Conservation (phyloP, 2,888 invertebrate species). For the Drosophila paucipuncta region DNA sequence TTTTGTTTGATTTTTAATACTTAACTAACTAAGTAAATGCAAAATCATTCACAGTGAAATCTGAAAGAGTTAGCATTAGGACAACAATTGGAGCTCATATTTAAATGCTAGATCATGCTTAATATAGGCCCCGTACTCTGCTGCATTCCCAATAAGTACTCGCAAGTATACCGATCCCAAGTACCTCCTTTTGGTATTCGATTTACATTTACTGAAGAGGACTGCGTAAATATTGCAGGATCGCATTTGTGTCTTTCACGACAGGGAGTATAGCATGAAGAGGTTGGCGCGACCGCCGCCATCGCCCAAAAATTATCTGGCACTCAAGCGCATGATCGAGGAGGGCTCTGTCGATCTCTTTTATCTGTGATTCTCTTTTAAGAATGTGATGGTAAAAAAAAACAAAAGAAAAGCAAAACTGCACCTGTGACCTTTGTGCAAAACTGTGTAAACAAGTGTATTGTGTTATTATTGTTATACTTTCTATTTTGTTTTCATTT, state of each 20-base stretch:
- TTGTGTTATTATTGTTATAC: slow-evolving; percentile 18
- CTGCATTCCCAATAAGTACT: slow-evolving; percentile 1
- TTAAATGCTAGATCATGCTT: slow-evolving; percentile 32
- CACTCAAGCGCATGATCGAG: slow-evolving; percentile 83
- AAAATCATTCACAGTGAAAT: slow-evolving; percentile 21
- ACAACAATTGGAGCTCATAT: slow-evolving; percentile 17
- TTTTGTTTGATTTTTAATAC: background rate
- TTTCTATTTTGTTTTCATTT: slow-evolving; percentile 29
- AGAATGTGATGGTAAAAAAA: slow-evolving; percentile 15
- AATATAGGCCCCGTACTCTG: slow-evolving; percentile 29
- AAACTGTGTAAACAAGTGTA: slow-evolving; percentile 26
- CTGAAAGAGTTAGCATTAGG: slow-evolving; percentile 7
- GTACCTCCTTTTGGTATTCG: slow-evolving; percentile 19
- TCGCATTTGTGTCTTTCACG: slow-evolving; percentile 82
- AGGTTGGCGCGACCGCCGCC: slow-evolving; percentile 82
- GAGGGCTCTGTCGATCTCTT: slow-evolving; percentile 79
- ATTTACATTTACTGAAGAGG: slow-evolving; percentile 22
- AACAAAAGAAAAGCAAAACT: background rate
- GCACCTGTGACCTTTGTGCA: slow-evolving; percentile 42
- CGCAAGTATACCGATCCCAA: slow-evolving; percentile 17
- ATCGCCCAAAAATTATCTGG: slow-evolving; percentile 81
- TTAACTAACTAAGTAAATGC: slow-evolving; percentile 27
- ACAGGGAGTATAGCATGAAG: slow-evolving; percentile 80
- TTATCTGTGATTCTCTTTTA: slow-evolving; percentile 72
- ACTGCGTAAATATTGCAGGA: slow-evolving; percentile 77